Conservation (phyloP, 2,888 invertebrate species). For the Bedellia somnulentella region DNA sequence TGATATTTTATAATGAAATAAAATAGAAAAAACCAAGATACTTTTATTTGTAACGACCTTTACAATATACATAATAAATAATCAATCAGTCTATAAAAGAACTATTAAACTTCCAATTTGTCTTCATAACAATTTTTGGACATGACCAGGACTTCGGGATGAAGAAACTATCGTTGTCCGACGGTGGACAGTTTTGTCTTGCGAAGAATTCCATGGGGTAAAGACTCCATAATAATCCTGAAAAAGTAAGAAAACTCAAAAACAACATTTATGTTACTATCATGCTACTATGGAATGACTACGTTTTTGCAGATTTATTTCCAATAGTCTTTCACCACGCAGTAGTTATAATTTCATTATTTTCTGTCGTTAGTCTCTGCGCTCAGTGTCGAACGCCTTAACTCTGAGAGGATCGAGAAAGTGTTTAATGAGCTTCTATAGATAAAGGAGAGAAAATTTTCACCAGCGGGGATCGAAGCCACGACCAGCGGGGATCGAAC, state of each 20-base stretch:
- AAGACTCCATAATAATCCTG: slow-evolving; percentile 66
- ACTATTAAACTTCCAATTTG: slow-evolving; percentile 47
- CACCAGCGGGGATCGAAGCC: too few relatives aligned
- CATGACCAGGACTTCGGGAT: slow-evolving; percentile 52
- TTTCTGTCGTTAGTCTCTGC: too few relatives aligned
- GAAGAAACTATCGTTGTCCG: slow-evolving; percentile 40
- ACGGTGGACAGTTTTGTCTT: slow-evolving; percentile 69
- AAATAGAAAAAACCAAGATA: neutral
- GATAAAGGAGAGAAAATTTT: too few relatives aligned
- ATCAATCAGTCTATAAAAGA: slow-evolving; percentile 20
- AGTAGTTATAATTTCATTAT: too few relatives aligned
- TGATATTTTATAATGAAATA: too few relatives aligned
- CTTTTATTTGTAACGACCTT: neutral
- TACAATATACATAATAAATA: neutral
- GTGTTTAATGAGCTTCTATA: too few relatives aligned
- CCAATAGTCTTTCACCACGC: too few relatives aligned
- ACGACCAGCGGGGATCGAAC: too few relatives aligned
- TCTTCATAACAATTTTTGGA: slow-evolving; percentile 39
- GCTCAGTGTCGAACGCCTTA: too few relatives aligned
- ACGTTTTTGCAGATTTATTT: neutral
- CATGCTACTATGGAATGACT: neutral
- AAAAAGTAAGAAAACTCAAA: slow-evolving; percentile 8
- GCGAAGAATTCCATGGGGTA: slow-evolving; percentile 89
- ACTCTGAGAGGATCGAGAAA: too few relatives aligned
- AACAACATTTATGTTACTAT: too few relatives aligned